Percentiles rank a stretch among this genome's conserved stretches.
Conservation (phyloP, 2,797 vertebrate species). For the Ispidina lecontei region DNA sequence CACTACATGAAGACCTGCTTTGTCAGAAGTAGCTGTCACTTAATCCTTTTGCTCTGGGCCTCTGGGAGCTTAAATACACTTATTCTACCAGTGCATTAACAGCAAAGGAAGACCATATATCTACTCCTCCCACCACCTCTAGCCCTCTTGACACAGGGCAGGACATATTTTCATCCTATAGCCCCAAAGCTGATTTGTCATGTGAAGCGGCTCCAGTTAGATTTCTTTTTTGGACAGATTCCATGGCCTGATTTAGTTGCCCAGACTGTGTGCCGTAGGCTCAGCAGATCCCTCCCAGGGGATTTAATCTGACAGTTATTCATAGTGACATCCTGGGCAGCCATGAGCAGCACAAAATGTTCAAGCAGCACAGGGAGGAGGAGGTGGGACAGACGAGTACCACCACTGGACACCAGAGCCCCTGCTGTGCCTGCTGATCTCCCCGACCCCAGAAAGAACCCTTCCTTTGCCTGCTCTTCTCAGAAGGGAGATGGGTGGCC, state of each 20-base stretch:
- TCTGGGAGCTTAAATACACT: neutral
- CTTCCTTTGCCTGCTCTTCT: neutral
- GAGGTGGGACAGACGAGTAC: neutral
- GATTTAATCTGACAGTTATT: constrained; percentile 68
- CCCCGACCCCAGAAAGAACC: neutral
- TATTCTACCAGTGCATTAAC: neutral
- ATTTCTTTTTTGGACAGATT: constrained; percentile 45
- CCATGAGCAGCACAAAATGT: constrained; percentile 42
- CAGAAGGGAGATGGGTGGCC: neutral
- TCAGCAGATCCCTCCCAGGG: constrained; percentile 33
- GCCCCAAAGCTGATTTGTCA: constrained; percentile 42
- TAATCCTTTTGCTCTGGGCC: neutral
- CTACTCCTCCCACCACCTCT: neutral
- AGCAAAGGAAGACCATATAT: neutral
- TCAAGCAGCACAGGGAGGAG: neutral
- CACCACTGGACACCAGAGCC: neutral
- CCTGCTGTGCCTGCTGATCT: neutral
- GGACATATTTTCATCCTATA: neutral
- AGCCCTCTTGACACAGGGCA: neutral
- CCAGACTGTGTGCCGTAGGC: constrained; percentile 8
- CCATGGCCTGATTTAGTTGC: constrained; percentile 52
- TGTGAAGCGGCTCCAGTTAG: constrained; percentile 12
- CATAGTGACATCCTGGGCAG: neutral
- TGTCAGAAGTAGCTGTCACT: neutral
- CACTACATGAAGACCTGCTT: neutral